phyloP scores from a whole-genome alignment of 2,113 vertebrate genomes.

The Lophura nycthemera region DNA sequence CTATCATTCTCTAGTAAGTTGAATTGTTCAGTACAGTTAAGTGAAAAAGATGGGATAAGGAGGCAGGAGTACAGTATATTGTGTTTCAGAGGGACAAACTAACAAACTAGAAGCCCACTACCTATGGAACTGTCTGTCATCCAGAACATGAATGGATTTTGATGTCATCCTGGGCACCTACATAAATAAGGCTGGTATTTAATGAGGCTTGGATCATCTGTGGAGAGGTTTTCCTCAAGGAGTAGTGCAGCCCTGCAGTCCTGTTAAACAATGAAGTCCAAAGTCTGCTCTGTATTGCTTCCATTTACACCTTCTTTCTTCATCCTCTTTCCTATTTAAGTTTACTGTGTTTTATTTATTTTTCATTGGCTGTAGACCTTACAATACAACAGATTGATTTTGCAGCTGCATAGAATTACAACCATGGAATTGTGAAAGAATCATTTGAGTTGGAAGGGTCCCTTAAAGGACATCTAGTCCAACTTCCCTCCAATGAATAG shows the following conservation, averaged over 20 bases:
- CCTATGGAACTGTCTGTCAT: background rate
- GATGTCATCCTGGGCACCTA: background rate
- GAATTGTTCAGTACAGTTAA: background rate
- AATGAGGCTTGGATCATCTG: background rate
- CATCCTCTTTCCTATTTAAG: background rate
- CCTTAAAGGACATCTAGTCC: no score
- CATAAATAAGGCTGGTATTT: background rate
- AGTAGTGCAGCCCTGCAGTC: background rate
- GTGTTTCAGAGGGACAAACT: background rate
- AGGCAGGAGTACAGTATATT: background rate
- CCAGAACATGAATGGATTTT: background rate
- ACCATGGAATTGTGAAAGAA: background rate
- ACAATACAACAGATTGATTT: background rate
- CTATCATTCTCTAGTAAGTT: background rate
- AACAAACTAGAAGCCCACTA: background rate
- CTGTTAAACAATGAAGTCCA: background rate
- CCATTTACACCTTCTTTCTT: background rate
- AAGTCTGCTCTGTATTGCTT: background rate
- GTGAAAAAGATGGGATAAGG: background rate
- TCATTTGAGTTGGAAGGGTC: no score
- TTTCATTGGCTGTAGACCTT: background rate
- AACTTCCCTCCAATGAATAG: no score
- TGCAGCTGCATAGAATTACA: background rate
- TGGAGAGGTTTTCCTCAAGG: background rate
- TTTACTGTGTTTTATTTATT: background rate